phyloP scores from a whole-genome alignment of 2,113 vertebrate species.

The Eidolon helvum region DNA sequence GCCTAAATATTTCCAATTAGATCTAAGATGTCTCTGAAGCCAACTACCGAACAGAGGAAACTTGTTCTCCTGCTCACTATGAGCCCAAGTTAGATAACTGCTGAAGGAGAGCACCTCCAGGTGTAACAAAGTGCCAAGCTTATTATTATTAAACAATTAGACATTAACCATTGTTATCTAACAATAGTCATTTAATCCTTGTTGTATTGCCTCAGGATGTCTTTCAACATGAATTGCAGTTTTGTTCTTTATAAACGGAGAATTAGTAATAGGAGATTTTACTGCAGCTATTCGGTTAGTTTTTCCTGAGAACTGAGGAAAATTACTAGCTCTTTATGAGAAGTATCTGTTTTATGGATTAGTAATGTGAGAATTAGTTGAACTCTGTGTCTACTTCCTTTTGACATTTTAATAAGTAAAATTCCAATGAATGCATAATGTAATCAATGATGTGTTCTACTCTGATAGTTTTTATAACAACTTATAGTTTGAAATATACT shows the following conservation, averaged over 20 bases:
- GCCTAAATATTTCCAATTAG: too few species aligned
- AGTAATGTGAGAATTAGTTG: slow-evolving; percentile 63
- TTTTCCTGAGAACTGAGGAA: slow-evolving; percentile 48
- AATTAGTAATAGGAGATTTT: slow-evolving; percentile 67
- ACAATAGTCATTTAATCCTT: slow-evolving; percentile 61
- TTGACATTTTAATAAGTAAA: slow-evolving; percentile 39
- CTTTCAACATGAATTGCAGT: slow-evolving; percentile 45
- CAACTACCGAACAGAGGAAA: too few species aligned
- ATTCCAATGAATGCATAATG: slow-evolving; percentile 1
- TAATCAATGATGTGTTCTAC: not conserved
- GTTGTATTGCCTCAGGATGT: not conserved
- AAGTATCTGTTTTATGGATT: slow-evolving; percentile 68
- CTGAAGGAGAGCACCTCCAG: not conserved
- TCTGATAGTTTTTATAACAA: not conserved
- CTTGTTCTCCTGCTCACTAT: not conserved
- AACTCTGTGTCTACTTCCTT: slow-evolving; percentile 29
- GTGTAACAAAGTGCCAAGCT: not conserved
- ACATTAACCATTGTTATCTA: slow-evolving; percentile 50
- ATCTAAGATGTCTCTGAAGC: too few species aligned
- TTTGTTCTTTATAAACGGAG: slow-evolving; percentile 25
- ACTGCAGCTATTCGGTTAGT: slow-evolving; percentile 42
- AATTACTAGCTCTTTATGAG: slow-evolving; percentile 59
- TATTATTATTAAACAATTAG: not conserved
- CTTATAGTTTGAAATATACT: not conserved
- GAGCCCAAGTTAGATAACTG: not conserved